Evolutionary conservation across 2,888 invertebrate genomes (phyloP).

Genomic region (Busseola fusca): DNA sequence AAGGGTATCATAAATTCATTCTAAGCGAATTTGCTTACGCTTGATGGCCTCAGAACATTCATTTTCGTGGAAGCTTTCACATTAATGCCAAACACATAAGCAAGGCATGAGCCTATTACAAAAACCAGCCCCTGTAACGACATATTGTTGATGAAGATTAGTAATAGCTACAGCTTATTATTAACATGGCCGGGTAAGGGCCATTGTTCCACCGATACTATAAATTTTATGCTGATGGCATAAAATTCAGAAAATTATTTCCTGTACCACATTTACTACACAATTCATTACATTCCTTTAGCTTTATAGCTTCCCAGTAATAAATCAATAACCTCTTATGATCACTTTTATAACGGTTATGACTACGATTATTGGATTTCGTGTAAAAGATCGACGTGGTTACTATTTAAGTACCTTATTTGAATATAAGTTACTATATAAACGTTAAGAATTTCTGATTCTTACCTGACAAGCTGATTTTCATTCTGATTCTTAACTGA

Average conservation of each 20-base stretch:
- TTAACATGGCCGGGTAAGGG: slow-evolving; percentile 31
- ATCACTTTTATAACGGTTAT: slow-evolving; percentile 31
- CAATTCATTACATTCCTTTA: slow-evolving; percentile 35
- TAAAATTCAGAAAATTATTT: slow-evolving; percentile 46
- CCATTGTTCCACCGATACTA: slow-evolving; percentile 45
- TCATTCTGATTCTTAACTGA: no score
- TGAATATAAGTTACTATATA: neutral
- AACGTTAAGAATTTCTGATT: no score
- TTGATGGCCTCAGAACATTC: neutral
- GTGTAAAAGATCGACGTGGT: neutral
- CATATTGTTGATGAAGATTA: slow-evolving; percentile 51
- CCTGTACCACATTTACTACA: slow-evolving; percentile 40
- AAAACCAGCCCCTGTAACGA: slow-evolving; percentile 34
- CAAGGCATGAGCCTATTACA: slow-evolving; percentile 12
- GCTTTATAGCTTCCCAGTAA: slow-evolving; percentile 48
- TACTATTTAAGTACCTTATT: neutral
- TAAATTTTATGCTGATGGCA: slow-evolving; percentile 44
- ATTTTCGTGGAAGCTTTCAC: slow-evolving; percentile 3
- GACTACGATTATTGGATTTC: slow-evolving; percentile 8
- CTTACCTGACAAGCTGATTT: no score
- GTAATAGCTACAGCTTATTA: slow-evolving; percentile 47
- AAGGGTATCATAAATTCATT: slow-evolving; percentile 6
- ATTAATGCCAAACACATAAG: slow-evolving; percentile 2
- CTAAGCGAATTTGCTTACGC: neutral
- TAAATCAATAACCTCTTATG: slow-evolving; percentile 45